Evolutionary conservation across 2,888 invertebrate species (phyloP).

Genomic region (Cordilura impudica): DNA sequence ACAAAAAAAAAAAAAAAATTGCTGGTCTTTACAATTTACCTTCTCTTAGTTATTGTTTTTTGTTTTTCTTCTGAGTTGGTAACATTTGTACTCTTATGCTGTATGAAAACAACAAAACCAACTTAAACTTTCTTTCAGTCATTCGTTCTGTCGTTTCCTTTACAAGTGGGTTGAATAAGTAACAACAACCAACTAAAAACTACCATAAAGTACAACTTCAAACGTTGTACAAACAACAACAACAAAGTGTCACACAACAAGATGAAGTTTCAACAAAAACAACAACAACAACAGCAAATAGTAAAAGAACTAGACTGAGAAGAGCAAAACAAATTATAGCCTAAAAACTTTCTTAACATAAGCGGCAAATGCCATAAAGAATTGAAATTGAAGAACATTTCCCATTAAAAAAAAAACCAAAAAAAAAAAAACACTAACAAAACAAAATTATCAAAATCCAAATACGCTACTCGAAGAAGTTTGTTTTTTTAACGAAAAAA

Average conservation of each 20-base stretch:
- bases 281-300: not conserved
- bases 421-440: too few relatives aligned
- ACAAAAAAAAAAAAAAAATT: too few relatives aligned
- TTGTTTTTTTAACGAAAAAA: too few relatives aligned
- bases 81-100: not conserved
- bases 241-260: conserved; percentile 56
- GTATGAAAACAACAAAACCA: not conserved
- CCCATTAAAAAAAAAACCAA: too few relatives aligned
- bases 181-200: conserved; percentile 27
- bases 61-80: not conserved
- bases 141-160: conserved; percentile 6
- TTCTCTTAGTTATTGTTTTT: not conserved
- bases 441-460: too few relatives aligned
- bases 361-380: conserved; percentile 28
- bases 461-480: too few relatives aligned
- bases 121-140: not conserved
- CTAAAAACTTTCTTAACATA: conserved; percentile 37
- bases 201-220: conserved; percentile 57
- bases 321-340: conserved; percentile 53
- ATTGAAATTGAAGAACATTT: conserved; percentile 21
- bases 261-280: conserved; percentile 52
- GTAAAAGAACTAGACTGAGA: conserved; percentile 23
- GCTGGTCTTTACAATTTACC: too few relatives aligned
- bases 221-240: conserved; percentile 25
- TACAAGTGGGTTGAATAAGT: conserved; percentile 24